A percentile compares a stretch with the other conserved stretches of the same genome.
These are phyloP conservation scores for Elymnias hypermnestra DNA, from an alignment of 1,140 invertebrate species.

Conservation along the genomic window DNA sequence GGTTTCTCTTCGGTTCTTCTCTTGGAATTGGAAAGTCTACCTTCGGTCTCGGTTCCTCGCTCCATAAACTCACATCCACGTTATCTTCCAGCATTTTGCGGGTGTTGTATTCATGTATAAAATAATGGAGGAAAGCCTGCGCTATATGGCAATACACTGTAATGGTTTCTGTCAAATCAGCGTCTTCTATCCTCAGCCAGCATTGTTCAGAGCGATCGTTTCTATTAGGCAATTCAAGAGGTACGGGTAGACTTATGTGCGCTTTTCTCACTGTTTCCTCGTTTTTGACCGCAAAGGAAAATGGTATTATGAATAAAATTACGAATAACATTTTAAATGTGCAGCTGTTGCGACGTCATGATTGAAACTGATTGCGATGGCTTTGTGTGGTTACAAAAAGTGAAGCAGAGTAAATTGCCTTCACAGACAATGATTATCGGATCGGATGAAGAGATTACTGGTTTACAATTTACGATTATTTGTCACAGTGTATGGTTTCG, in stretches of 20 bases:
- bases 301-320: constrained; percentile 26
- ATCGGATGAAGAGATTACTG: constrained; percentile 34
- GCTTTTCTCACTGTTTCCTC: constrained; percentile 30
- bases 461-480: constrained; percentile 22
- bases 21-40: constrained; percentile 15
- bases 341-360: constrained; percentile 45
- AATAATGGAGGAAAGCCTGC: constrained; percentile 41
- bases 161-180: constrained; percentile 48
- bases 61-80: constrained; percentile 55
- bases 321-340: constrained; percentile 67
- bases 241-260: constrained; percentile 45
- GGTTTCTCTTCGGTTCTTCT: constrained; percentile 20
- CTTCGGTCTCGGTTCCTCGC: constrained; percentile 30
- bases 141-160: constrained; percentile 48
- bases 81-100: constrained; percentile 54
- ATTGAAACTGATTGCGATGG: constrained; percentile 49
- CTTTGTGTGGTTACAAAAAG: constrained; percentile 40
- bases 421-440: constrained; percentile 45
- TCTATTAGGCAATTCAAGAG: constrained; percentile 53
- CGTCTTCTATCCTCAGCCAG: constrained; percentile 59
- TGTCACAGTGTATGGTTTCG: constrained; percentile 13
- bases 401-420: constrained; percentile 41
- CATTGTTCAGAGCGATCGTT: constrained; percentile 63
- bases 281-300: constrained; percentile 25
- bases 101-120: constrained; percentile 55